Evolutionary conservation across 2,888 invertebrate species (phyloP).

Genomic region (Acrobasis suavella): DNA sequence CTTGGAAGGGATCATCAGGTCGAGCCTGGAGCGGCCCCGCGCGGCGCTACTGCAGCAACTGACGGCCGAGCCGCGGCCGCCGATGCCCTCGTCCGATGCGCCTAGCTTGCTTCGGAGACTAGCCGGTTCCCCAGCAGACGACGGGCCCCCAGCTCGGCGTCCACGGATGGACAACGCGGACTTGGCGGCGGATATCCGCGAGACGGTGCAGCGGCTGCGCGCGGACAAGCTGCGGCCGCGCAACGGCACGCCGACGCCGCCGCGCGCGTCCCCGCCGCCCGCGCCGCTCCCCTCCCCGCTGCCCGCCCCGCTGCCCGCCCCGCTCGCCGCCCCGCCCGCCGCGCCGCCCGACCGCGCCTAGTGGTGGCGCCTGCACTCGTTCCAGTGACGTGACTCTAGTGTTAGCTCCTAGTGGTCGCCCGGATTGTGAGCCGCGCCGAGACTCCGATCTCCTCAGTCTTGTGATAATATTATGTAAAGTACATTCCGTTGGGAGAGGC

Average conservation of each 20-base stretch:
- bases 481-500: constrained; percentile 66
- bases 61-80: constrained; percentile 51
- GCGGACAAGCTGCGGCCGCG: constrained; percentile 73
- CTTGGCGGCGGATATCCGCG: constrained; percentile 76
- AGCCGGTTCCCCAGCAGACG: constrained; percentile 85
- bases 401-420: constrained; percentile 37
- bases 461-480: constrained; percentile 77
- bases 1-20: constrained; percentile 91
- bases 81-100: constrained; percentile 62
- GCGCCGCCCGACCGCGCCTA: constrained; percentile 57
- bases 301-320: constrained; percentile 33
- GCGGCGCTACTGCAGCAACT: constrained; percentile 64
- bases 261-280: constrained; percentile 44
- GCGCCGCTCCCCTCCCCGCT: constrained; percentile 45
- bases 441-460: constrained; percentile 65
- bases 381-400: constrained; percentile 26
- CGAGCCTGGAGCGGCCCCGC: constrained; percentile 86
- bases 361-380: constrained; percentile 32
- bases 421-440: constrained; percentile 33
- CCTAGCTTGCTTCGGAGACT: constrained; percentile 87
- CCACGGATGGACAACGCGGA: constrained; percentile 81
- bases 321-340: constrained; percentile 41
- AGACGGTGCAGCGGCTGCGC: constrained; percentile 74
- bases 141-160: constrained; percentile 62
- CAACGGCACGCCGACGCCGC: constrained; percentile 66